Conservation (phyloP, 1,140 invertebrate species). For the Pachyrhynchus sulphureomaculatus region DNA sequence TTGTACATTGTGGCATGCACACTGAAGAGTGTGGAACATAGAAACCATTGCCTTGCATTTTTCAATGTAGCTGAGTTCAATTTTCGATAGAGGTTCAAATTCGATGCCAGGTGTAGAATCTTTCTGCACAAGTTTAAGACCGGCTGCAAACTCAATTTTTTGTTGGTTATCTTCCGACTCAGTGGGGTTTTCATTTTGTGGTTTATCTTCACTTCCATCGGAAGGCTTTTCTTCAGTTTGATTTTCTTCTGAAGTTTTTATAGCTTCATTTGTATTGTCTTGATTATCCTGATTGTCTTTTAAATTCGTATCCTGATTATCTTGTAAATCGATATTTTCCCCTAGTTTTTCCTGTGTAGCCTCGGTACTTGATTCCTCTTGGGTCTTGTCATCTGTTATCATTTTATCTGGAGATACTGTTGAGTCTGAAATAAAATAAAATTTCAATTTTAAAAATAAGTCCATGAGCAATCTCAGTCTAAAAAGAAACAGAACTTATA, state of each 20-base stretch:
- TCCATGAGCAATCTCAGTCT: no score
- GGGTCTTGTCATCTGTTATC: neutral
- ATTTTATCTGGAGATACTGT: neutral
- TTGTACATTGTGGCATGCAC: constrained; percentile 43
- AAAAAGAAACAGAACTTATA: no score
- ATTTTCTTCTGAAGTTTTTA: neutral
- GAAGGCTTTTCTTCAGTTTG: neutral
- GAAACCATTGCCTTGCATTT: constrained; percentile 45
- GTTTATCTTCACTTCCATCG: no score
- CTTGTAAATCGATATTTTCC: neutral
- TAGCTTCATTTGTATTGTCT: neutral
- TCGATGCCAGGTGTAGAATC: constrained; percentile 31
- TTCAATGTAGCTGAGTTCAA: constrained; percentile 46
- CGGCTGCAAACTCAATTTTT: constrained; percentile 46
- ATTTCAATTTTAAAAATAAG: neutral
- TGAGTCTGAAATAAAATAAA: neutral
- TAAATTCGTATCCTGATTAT: no score
- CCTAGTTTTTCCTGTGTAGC: neutral
- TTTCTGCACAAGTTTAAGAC: constrained; percentile 39
- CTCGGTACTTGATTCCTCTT: neutral
- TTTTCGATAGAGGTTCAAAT: constrained; percentile 37
- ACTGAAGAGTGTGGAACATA: constrained; percentile 42
- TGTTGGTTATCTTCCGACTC: constrained; percentile 26
- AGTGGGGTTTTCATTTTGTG: no score
- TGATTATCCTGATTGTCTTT: neutral